A percentile compares a stretch with the other conserved stretches of the same genome.
These are phyloP conservation scores for Thalassaphorura encarpata DNA, from an alignment of 1,140 invertebrate genomes.

Conservation along the genomic window DNA sequence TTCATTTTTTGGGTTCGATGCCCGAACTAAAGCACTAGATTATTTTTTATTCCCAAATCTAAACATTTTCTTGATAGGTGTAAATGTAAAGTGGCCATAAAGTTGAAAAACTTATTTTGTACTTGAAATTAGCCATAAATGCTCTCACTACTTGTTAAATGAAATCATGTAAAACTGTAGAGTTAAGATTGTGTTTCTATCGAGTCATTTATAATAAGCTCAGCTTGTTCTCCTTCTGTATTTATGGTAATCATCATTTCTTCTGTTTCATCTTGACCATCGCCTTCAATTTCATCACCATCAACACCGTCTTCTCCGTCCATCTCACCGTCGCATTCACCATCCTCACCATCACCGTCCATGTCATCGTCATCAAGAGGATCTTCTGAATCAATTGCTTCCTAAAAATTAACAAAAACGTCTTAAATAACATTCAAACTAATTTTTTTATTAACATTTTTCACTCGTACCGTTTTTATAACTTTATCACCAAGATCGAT, in stretches of 20 bases:
- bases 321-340: conserved; percentile 28
- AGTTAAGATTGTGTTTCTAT: no score
- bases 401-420: conserved; percentile 34
- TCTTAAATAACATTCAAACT: conserved; percentile 27
- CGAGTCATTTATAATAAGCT: conserved; percentile 33
- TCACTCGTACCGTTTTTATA: conserved; percentile 23
- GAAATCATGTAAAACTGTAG: no score
- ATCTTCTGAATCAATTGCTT: conserved; percentile 22
- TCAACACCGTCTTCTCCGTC: conserved; percentile 9
- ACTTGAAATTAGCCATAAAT: no score
- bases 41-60: no score
- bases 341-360: conserved; percentile 25
- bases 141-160: no score
- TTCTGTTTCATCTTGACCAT: conserved; percentile 52
- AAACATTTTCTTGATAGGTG: no score
- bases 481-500: conserved; percentile 14
- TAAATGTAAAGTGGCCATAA: no score
- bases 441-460: conserved; percentile 2
- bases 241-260: conserved; percentile 48
- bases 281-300: conserved; percentile 42
- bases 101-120: no score
- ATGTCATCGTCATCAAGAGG: conserved; percentile 27
- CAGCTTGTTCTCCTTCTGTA: conserved; percentile 36
- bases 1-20: no score
- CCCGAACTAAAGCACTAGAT: no score